Percentiles rank a stretch among this genome's conserved stretches.
Evolutionary conservation across 2,888 invertebrate genomes (phyloP).

Genomic region (Apodemia duryi): DNA sequence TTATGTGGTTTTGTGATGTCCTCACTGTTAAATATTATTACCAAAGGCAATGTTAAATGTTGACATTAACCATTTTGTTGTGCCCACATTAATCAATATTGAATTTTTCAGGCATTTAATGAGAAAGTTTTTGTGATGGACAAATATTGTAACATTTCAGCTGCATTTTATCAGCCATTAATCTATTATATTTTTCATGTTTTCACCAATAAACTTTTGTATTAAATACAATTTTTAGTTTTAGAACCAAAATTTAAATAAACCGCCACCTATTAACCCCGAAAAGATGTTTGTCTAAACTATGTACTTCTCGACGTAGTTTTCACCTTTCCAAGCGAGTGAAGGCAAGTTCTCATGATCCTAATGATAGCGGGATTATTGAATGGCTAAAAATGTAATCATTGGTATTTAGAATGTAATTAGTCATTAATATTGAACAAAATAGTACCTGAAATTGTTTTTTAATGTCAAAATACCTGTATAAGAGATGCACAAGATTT

Average conservation of each 20-base stretch:
- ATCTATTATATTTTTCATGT: constrained; percentile 80
- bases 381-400: no score
- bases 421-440: no score
- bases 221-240: constrained; percentile 80
- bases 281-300: constrained; percentile 58
- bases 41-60: constrained; percentile 60
- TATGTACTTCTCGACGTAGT: constrained; percentile 32
- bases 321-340: constrained; percentile 27
- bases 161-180: constrained; percentile 80
- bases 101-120: constrained; percentile 77
- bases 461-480: no score
- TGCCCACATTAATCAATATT: constrained; percentile 69
- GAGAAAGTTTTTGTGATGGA: constrained; percentile 75
- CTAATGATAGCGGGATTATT: no score
- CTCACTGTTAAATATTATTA: constrained; percentile 55
- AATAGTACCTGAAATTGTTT: no score
- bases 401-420: no score
- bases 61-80: constrained; percentile 77
- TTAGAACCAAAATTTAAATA: constrained; percentile 77
- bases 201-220: constrained; percentile 80
- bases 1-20: constrained; percentile 67
- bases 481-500: no score
- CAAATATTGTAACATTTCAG: constrained; percentile 78
- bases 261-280: constrained; percentile 74
- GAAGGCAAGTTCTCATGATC: constrained; percentile 4